Percentiles rank a stretch among this genome's conserved stretches.
These are phyloP conservation scores for Apolygus lucorum DNA, from an alignment of 1,140 invertebrate genomes.

Conservation along the genomic window DNA sequence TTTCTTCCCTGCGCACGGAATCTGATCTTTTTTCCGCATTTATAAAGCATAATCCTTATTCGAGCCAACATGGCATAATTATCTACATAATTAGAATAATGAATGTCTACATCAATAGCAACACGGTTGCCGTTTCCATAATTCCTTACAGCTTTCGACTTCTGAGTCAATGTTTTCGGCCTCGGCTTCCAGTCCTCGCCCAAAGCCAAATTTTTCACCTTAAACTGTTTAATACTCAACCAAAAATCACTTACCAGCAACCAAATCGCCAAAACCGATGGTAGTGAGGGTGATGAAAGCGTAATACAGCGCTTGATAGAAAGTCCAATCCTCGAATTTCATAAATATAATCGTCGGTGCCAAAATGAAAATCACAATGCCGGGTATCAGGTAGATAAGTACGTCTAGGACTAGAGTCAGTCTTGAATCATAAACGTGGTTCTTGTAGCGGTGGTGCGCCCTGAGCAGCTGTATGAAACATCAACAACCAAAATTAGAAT, in stretches of 20 bases:
- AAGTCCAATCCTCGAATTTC: conserved; percentile 79
- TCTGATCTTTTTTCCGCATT: too few relatives aligned
- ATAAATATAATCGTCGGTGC: conserved; percentile 83
- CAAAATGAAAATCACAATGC: conserved; percentile 83
- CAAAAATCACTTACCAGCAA: conserved; percentile 70
- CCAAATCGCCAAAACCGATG: conserved; percentile 89
- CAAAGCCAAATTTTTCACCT: too few relatives aligned
- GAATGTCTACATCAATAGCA: too few relatives aligned
- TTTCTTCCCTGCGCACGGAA: too few relatives aligned
- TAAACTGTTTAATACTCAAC: too few relatives aligned
- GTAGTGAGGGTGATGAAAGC: conserved; percentile 87
- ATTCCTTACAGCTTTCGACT: too few relatives aligned
- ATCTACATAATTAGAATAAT: too few relatives aligned
- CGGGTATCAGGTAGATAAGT: conserved; percentile 69
- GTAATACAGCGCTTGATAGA: conserved; percentile 83
- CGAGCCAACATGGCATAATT: too few relatives aligned
- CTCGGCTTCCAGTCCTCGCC: too few relatives aligned
- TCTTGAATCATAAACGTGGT: conserved; percentile 56
- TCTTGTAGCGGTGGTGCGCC: conserved; percentile 67
- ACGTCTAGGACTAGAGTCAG: conserved; percentile 66
- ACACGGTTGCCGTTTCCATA: too few relatives aligned
- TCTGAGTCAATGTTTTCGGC: too few relatives aligned
- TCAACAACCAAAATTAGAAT: conserved; percentile 21
- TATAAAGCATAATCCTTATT: too few relatives aligned
- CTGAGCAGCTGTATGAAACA: conserved; percentile 59